Conservation (phyloP, 2,888 invertebrate species). For the Drosophila falleni region DNA sequence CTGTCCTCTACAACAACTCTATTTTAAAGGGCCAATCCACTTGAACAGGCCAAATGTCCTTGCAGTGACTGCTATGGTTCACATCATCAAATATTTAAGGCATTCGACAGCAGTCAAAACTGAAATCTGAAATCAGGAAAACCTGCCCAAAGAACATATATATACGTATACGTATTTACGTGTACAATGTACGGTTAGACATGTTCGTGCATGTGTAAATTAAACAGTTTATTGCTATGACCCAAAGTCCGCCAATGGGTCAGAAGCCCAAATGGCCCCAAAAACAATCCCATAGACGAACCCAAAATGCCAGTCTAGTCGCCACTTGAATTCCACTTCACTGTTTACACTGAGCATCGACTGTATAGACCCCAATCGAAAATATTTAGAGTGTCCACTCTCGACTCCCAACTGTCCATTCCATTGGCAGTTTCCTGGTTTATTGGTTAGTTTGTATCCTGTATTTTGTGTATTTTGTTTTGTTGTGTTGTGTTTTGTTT, state of each 20-base stretch:
- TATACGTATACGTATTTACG: too few species aligned
- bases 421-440: conserved; percentile 41
- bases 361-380: conserved; percentile 40
- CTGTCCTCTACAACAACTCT: conserved; percentile 29
- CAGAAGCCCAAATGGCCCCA: conserved; percentile 22
- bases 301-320: conserved; percentile 22
- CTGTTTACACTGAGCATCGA: conserved; percentile 47
- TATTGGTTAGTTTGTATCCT: conserved; percentile 58
- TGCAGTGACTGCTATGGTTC: conserved; percentile 59
- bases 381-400: conserved; percentile 48
- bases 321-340: conserved; percentile 1
- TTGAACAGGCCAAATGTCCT: conserved; percentile 18
- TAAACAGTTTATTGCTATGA: conserved; percentile 68
- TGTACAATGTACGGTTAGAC: conserved; percentile 7
- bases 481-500: conserved; percentile 58
- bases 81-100: conserved; percentile 75
- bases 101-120: conserved; percentile 22
- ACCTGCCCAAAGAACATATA: background rate
- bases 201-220: conserved; percentile 66
- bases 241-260: conserved; percentile 53
- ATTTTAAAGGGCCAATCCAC: conserved; percentile 31
- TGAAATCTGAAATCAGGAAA: conserved; percentile 6
- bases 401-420: conserved; percentile 3
- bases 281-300: conserved; percentile 9
- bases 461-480: conserved; percentile 50